A percentile compares a stretch with the other conserved stretches of the same genome.
These are phyloP conservation scores for Passer domesticus DNA, from an alignment of 2,113 vertebrate species.

Conservation along the genomic window DNA sequence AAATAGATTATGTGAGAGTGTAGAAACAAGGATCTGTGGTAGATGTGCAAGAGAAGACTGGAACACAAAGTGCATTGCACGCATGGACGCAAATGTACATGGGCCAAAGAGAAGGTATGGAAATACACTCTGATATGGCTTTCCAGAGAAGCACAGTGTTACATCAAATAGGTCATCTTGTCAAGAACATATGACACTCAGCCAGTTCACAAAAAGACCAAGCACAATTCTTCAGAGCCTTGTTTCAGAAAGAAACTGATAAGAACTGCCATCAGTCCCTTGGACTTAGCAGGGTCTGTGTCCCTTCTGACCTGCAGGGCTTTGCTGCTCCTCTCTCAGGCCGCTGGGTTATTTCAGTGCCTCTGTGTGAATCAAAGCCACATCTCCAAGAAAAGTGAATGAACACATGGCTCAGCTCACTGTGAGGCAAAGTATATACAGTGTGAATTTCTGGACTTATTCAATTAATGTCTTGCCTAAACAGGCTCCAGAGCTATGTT, in stretches of 20 bases:
- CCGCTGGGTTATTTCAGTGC: rapidly evolving
- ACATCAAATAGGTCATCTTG: background rate
- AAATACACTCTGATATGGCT: background rate
- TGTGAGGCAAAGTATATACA: background rate
- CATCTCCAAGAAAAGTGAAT: background rate
- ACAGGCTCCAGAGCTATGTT: background rate
- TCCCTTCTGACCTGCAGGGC: background rate
- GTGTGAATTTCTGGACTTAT: background rate
- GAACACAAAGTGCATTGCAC: background rate
- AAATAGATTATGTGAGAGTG: background rate
- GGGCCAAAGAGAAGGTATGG: background rate
- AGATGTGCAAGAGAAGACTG: background rate
- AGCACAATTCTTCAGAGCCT: background rate
- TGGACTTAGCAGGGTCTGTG: background rate
- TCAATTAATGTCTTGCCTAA: background rate
- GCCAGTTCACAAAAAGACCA: background rate
- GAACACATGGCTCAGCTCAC: background rate
- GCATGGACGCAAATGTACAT: background rate
- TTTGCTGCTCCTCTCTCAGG: background rate
- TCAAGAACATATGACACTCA: background rate
- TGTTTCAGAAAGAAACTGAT: background rate
- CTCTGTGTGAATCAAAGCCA: background rate
- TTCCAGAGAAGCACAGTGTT: background rate
- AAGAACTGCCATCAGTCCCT: background rate
- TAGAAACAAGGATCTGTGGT: background rate